These are phyloP conservation scores for Rhysida immarginata DNA, from an alignment of 1,140 invertebrate species.

Conservation along the genomic window DNA sequence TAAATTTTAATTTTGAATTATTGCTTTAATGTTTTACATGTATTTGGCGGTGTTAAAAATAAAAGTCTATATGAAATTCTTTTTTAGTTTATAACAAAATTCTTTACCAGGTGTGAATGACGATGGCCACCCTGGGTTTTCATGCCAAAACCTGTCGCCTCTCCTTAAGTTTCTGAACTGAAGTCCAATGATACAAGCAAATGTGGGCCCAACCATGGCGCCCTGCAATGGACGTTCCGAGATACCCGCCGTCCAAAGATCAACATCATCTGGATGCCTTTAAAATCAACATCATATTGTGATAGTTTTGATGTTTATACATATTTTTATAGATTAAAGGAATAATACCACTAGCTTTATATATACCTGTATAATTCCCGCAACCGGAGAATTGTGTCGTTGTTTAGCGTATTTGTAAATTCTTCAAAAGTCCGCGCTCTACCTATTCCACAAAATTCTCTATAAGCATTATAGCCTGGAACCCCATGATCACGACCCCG, in stretches of 20 bases:
- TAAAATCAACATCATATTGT: constrained; percentile 23
- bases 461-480: constrained; percentile 79
- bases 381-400: constrained; percentile 66
- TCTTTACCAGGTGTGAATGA: constrained; percentile 63
- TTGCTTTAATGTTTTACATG: too few species aligned
- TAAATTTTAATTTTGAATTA: too few species aligned
- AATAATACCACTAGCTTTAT: constrained; percentile 18
- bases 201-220: constrained; percentile 84
- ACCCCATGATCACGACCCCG: constrained; percentile 80
- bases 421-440: constrained; percentile 66
- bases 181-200: constrained; percentile 89
- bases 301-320: too few species aligned
- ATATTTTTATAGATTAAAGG: too few species aligned
- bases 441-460: constrained; percentile 73
- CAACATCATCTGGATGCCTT: constrained; percentile 70
- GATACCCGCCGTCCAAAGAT: constrained; percentile 84
- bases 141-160: constrained; percentile 95
- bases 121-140: constrained; percentile 77
- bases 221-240: constrained; percentile 70
- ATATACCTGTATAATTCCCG: constrained; percentile 57
- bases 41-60: background rate
- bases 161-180: constrained; percentile 81
- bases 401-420: constrained; percentile 71
- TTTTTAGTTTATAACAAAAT: too few species aligned
- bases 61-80: background rate